Base-by-base conservation (phyloP, 2,113 vertebrate species). In the Anhinga anhinga region DNA sequence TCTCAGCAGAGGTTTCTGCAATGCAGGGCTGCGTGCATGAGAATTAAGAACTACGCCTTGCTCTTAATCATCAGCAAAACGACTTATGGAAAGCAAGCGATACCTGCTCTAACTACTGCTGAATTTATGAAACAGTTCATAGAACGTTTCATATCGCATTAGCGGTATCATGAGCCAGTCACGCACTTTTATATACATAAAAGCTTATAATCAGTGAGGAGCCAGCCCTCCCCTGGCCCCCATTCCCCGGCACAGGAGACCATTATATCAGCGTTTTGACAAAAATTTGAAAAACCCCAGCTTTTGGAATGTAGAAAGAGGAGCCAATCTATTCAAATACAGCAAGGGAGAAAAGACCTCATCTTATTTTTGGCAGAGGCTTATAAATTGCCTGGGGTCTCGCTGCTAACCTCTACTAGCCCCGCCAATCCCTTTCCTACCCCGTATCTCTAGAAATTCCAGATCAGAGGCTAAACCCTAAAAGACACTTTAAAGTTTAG, bases 401-500 rank as follows among this genome's bases (percentile, higher is more conserved):
- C 25, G 0, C 45, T 58, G 73, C 22, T 36, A 55, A 89, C 12
- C 59, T 53, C 1, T 0, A 5, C 22, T 66, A 9, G 21, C 58
- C 14, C 82, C 15, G 3, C 7, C 77, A 13, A 13, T 29, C 79
- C 42, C 58, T 58, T 23, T 32, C 27, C 86, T 6, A 3, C 9
- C 38, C 34, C 0, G 0, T 5, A 30, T 14, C 25, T 1, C 36
- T 20, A 25, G 34, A 32, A 66, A 73, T 42, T 77, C 88, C 1
- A 32, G 1, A 70, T 40, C 67, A 86, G 53, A 88, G 44, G 27
- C 14, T 29, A 34, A 84, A 78, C 34, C 76, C 62, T 44, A 1
- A 36, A 67, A 52, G 66, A 20, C 21, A 2, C 12, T 25, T 36
- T 8, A 2, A 80, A 44, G 19, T 38, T 34, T 30, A 0, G 5